These are phyloP conservation scores for Lasiurus borealis DNA, from an alignment of 2,113 vertebrate species.

Conservation along the genomic window DNA sequence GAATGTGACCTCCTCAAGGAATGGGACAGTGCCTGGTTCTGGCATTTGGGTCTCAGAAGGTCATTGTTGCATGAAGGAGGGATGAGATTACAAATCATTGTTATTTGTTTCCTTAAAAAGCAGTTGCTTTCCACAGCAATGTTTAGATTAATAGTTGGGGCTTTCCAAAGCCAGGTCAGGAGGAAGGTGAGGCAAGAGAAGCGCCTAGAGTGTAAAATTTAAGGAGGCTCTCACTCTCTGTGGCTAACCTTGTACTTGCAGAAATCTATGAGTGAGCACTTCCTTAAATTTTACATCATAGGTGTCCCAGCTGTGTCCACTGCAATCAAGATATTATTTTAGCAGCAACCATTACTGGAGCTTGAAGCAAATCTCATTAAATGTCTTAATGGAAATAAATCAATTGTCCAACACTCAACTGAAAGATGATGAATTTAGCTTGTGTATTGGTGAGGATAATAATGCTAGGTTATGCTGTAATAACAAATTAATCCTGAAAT, in stretches of 20 bases:
- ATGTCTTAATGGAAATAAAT: slow-evolving; percentile 52
- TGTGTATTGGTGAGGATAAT: slow-evolving; percentile 1
- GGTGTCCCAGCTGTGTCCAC: background rate
- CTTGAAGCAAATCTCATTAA: slow-evolving; percentile 64
- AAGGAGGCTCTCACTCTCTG: accelerated
- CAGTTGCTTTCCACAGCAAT: background rate
- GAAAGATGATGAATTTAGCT: slow-evolving; percentile 48
- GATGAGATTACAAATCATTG: background rate
- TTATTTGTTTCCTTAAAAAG: slow-evolving; percentile 9
- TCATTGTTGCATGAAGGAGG: background rate
- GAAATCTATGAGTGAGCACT: background rate
- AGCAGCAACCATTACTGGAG: background rate
- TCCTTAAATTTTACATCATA: background rate
- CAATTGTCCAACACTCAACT: slow-evolving; percentile 45
- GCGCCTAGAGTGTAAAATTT: background rate
- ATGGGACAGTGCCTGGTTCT: background rate
- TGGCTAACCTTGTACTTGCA: background rate
- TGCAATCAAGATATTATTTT: slow-evolving; percentile 29
- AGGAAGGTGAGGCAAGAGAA: background rate
- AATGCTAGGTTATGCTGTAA: slow-evolving; percentile 34
- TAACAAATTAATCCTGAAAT: slow-evolving; percentile 65
- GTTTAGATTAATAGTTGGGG: background rate
- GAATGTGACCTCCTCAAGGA: background rate
- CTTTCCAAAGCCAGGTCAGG: background rate
- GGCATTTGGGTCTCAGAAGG: background rate